Evolutionary conservation across 2,113 vertebrate genomes (phyloP), one percentile per base, ranked within the genome.

Genomic region (Chitala chitala): DNA sequence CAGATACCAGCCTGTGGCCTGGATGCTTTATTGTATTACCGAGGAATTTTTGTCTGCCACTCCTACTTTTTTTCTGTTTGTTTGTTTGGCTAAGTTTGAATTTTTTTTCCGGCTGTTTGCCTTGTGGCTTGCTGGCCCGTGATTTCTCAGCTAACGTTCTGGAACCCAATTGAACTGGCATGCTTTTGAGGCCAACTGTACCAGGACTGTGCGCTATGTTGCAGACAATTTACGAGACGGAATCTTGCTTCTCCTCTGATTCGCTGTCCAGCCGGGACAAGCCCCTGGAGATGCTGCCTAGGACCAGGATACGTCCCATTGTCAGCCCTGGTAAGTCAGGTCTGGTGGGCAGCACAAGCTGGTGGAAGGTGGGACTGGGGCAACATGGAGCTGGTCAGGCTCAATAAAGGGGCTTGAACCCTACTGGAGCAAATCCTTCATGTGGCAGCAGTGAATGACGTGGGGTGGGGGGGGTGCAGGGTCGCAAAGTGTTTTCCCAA

Each of bases 151-250:
- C 29, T 71, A 53, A 48, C 44, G 68, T 48, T 50, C 51, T 26
- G 36, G 54, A 71, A 24, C 13, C 26, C 40, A 50, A 15, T 36
- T 22, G 63, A 61, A 64, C 55, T 85, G 92, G 90, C 89, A 93
- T 92, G 92, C 88, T 93, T 85, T 87, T 93, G 81, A 85, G 89
- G 80, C 89, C 91, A 76, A 89, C 86, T 38, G 88, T 89, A 29
- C 89, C 87, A 81, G 90, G 88, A 79, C 89, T 91, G 65, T 86
- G 89, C 81, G 88, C 88, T 78, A 92, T 93, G 91, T 85, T 92
- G 83, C 92, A 92, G 86, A 93, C 92, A 59, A 93, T 92, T 86
- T 92, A 92, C 75, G 92, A 93, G 86, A 92, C 90, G 0, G 92
- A 93, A 82, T 89, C 91, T 76, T 91, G 89, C 87, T 89, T 92